Evolutionary conservation across 1,140 invertebrate species (phyloP).

Genomic region (Drosophila jambulina): DNA sequence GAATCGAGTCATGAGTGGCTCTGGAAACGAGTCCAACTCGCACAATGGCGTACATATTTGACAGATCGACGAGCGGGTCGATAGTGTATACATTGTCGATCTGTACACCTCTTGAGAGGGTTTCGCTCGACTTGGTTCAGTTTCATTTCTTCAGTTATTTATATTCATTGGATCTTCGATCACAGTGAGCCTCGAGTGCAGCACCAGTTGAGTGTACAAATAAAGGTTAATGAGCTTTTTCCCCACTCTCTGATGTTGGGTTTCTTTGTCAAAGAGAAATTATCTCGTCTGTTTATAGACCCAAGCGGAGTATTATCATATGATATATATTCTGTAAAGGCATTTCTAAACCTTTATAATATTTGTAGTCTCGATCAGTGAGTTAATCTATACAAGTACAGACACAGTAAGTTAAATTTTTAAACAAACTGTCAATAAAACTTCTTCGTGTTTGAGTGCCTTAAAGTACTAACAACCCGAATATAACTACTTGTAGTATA

Average conservation of each 20-base stretch:
- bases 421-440: neutral
- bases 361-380: neutral
- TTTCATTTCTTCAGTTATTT: constrained; percentile 39
- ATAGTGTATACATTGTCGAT: constrained; percentile 32
- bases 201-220: constrained; percentile 58
- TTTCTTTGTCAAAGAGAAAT: constrained; percentile 37
- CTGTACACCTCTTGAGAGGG: constrained; percentile 43
- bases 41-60: constrained; percentile 72
- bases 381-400: neutral
- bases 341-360: too few relatives aligned
- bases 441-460: neutral
- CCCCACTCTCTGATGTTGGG: constrained; percentile 14
- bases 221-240: constrained; percentile 78
- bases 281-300: constrained; percentile 4
- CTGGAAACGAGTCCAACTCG: constrained; percentile 54
- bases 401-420: neutral
- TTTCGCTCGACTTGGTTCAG: constrained; percentile 29
- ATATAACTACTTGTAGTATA: neutral
- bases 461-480: neutral
- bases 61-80: constrained; percentile 63
- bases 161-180: constrained; percentile 26
- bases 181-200: constrained; percentile 44
- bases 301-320: neutral
- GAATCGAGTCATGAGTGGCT: constrained; percentile 45
- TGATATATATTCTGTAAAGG: too few relatives aligned